A percentile compares a stretch with the other conserved stretches of the same genome.
Conservation (phyloP, 23 tunicate genomes). For the Halocynthia aurantium region DNA sequence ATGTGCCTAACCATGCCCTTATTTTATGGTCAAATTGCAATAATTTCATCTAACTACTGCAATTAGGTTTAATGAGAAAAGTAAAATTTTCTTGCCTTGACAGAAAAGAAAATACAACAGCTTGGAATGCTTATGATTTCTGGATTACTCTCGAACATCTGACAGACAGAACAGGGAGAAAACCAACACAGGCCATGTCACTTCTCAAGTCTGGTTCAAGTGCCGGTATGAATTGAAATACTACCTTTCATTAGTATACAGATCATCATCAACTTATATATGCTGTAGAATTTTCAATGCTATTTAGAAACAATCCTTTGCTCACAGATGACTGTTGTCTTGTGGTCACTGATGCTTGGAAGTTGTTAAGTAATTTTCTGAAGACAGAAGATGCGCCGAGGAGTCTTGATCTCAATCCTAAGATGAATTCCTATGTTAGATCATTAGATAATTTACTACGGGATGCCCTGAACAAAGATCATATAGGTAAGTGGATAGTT, state of each 20-base stretch:
- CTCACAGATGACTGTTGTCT: neutral
- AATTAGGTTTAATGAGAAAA: no score
- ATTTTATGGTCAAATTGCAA: no score
- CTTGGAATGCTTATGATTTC: slow-evolving; percentile 59
- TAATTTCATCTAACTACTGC: no score
- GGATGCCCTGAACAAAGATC: neutral
- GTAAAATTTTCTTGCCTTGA: neutral
- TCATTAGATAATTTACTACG: slow-evolving; percentile 6
- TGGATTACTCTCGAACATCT: slow-evolving; percentile 48
- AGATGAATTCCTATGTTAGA: slow-evolving; percentile 8
- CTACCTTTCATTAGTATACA: neutral
- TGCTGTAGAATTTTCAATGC: no score
- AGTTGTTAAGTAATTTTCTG: slow-evolving; percentile 17
- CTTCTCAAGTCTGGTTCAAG: neutral
- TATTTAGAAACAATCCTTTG: no score
- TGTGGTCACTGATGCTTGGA: slow-evolving; percentile 20
- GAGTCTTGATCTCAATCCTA: neutral
- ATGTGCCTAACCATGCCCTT: no score
- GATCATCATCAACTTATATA: neutral
- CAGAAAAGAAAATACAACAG: slow-evolving; percentile 28
- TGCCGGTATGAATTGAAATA: neutral
- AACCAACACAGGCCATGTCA: slow-evolving; percentile 3
- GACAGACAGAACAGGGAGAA: slow-evolving; percentile 12
- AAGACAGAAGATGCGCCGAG: slow-evolving; percentile 14
- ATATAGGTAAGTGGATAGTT: neutral